Conservation (phyloP, 2,113 vertebrate genomes). For the Microcebus ravelobensis region DNA sequence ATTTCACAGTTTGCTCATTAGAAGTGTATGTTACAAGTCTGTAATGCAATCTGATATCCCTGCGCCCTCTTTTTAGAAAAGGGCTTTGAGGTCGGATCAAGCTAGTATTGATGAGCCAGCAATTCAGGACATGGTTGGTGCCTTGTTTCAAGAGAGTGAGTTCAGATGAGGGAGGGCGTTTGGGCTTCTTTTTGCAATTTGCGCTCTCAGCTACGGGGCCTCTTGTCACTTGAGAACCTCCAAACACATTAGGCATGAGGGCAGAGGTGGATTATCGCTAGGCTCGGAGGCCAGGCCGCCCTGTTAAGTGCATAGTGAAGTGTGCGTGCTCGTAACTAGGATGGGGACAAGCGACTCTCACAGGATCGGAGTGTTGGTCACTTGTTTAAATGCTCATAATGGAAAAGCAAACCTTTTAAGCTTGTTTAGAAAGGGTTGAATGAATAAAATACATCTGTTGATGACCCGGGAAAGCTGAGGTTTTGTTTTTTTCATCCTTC, state of each 20-base stretch:
- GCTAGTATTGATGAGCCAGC: not conserved
- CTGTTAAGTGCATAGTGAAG: not conserved
- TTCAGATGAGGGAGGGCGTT: not conserved
- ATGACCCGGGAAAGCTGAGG: not conserved
- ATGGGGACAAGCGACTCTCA: not conserved
- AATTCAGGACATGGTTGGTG: not conserved
- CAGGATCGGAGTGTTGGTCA: fast-evolving
- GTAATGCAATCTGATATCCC: not conserved
- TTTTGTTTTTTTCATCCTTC: not conserved
- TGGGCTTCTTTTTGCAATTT: not conserved
- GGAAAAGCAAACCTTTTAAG: slow-evolving; percentile 68
- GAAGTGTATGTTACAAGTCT: not conserved
- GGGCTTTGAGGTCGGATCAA: not conserved
- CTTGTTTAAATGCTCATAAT: not conserved
- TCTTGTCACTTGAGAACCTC: not conserved
- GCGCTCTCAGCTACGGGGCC: not conserved
- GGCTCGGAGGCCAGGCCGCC: not conserved
- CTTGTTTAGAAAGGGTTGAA: slow-evolving; percentile 17
- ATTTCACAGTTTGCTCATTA: not conserved
- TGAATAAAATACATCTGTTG: not conserved
- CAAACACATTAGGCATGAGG: not conserved
- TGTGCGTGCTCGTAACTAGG: not conserved
- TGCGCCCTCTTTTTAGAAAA: not conserved
- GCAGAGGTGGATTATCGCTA: not conserved
- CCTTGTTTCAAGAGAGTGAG: not conserved